Percentiles rank a stretch among this genome's conserved stretches.
Conservation (phyloP, 2,888 invertebrate genomes). For the Calliopum simillimum region DNA sequence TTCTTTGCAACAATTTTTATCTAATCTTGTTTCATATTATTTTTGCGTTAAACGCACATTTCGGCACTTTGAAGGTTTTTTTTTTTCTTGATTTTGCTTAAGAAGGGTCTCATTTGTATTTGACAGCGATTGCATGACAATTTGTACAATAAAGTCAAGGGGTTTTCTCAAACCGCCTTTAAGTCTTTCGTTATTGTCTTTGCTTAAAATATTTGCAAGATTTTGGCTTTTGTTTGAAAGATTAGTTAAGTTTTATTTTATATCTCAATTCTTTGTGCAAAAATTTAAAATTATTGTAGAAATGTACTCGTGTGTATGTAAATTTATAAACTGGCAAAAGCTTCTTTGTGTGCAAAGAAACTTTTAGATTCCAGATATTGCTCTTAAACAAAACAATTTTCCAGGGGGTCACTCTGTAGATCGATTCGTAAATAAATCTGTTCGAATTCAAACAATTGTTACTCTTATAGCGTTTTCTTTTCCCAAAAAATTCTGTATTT, state of each 20-base stretch:
- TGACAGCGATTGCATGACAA: conserved; percentile 14
- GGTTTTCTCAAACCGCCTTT: neutral
- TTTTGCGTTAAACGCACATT: conserved; percentile 58
- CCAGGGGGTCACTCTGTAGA: no score
- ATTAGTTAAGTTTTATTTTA: neutral
- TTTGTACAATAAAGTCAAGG: conserved; percentile 26
- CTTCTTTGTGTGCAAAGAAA: no score
- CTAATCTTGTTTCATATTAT: conserved; percentile 62
- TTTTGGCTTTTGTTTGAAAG: conserved; percentile 5
- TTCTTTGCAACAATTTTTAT: conserved; percentile 53
- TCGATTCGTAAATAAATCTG: no score
- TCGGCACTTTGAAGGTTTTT: conserved; percentile 50
- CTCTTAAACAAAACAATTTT: no score
- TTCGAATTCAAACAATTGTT: no score
- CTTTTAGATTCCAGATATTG: no score
- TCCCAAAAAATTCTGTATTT: no score
- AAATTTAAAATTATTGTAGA: no score
- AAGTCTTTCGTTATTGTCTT: conserved; percentile 1
- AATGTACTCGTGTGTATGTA: no score
- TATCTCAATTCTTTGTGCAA: no score
- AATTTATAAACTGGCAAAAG: no score
- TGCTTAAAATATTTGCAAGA: conserved; percentile 9
- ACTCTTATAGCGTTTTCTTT: no score
- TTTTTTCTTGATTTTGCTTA: neutral
- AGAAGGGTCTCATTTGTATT: conserved; percentile 13